phyloP scores from a whole-genome alignment of 2,888 invertebrate genomes.

The Lacanobia wlatinum region DNA sequence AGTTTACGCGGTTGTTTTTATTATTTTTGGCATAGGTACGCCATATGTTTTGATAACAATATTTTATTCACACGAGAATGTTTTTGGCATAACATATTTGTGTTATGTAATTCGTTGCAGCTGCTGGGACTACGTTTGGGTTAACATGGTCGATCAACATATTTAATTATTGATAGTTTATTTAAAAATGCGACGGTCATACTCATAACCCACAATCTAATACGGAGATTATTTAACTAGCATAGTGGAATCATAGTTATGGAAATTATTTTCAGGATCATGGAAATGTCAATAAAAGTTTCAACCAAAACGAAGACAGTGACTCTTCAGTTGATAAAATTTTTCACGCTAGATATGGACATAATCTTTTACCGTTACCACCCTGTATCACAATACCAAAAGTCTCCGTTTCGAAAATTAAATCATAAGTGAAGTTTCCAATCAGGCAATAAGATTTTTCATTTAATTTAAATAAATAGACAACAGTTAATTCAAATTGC shows the following conservation, averaged over 20 bases:
- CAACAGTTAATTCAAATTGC: constrained; percentile 23
- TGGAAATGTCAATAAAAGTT: constrained; percentile 68
- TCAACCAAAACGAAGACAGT: constrained; percentile 70
- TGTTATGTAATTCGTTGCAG: constrained; percentile 11
- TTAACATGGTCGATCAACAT: neutral
- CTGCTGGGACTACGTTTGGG: neutral
- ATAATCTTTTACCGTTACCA: constrained; percentile 86
- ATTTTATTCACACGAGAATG: constrained; percentile 7
- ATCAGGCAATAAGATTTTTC: constrained; percentile 40
- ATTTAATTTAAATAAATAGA: constrained; percentile 26
- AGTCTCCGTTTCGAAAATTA: constrained; percentile 80
- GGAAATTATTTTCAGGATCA: constrained; percentile 81
- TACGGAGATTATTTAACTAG: neutral
- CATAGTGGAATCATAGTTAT: constrained; percentile 13
- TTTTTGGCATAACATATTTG: constrained; percentile 13
- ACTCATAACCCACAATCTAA: neutral
- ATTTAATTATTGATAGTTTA: too few relatives aligned
- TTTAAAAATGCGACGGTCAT: neutral
- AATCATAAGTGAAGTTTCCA: constrained; percentile 53
- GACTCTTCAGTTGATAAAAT: constrained; percentile 84
- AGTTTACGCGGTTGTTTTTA: constrained; percentile 18
- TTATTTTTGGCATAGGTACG: neutral
- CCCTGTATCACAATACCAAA: constrained; percentile 88
- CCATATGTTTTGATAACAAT: constrained; percentile 24
- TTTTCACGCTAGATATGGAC: constrained; percentile 88